Evolutionary conservation across 1,140 invertebrate species (phyloP).

Genomic region (Battus philenor): DNA sequence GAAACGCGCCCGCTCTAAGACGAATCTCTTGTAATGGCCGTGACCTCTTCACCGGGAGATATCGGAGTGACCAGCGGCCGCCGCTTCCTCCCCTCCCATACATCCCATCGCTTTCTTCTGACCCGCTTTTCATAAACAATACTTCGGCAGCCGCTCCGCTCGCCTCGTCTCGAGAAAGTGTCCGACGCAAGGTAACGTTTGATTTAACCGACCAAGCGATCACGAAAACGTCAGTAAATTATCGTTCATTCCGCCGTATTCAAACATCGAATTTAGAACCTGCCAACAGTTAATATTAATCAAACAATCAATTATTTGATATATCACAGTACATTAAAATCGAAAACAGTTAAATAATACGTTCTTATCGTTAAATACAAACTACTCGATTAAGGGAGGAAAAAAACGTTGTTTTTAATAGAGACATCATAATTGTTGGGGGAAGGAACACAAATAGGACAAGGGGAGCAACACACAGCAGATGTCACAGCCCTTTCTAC

Average conservation of each 20-base stretch:
- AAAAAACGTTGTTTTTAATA: too few species aligned
- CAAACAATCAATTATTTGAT: too few species aligned
- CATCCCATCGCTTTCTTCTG: conserved; percentile 67
- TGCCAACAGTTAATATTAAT: too few species aligned
- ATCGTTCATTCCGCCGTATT: neutral
- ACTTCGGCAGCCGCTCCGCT: conserved; percentile 51
- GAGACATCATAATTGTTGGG: neutral
- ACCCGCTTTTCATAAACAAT: conserved; percentile 73
- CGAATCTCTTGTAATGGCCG: conserved; percentile 49
- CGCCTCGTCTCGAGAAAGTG: conserved; percentile 57
- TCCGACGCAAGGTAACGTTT: conserved; percentile 37
- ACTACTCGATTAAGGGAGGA: too few species aligned
- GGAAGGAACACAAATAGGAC: conserved; percentile 4
- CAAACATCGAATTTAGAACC: too few species aligned
- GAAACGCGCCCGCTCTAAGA: conserved; percentile 22
- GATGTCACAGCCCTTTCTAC: conserved; percentile 13
- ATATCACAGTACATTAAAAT: too few species aligned
- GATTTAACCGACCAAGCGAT: conserved; percentile 8
- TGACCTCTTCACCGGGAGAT: conserved; percentile 64
- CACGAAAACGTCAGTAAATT: conserved; percentile 5
- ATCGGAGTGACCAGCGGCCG: conserved; percentile 49
- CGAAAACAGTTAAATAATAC: too few species aligned
- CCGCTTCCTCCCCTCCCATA: conserved; percentile 39
- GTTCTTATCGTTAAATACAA: too few species aligned
- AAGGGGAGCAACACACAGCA: conserved; percentile 17